These are phyloP conservation scores for Rhinolophus sinicus DNA, from an alignment of 2,113 vertebrate species.

Conservation along the genomic window DNA sequence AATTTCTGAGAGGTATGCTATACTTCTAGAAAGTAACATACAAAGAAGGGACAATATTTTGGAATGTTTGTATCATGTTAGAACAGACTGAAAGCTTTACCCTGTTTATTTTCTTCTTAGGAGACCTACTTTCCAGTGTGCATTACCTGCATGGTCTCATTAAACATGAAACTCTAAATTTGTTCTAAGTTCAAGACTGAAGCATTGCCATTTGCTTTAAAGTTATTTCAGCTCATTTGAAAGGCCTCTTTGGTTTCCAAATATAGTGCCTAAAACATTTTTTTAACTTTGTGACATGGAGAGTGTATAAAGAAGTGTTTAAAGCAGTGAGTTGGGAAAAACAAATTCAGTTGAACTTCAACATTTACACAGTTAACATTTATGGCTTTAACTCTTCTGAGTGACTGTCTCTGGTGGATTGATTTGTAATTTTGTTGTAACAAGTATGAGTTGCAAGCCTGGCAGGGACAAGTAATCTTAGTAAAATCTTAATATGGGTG, in stretches of 20 bases:
- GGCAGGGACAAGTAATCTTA: not conserved
- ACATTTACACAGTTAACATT: not conserved
- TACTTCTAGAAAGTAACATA: not conserved
- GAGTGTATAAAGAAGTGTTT: constrained; percentile 31
- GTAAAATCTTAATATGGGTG: not conserved
- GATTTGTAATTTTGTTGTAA: not conserved
- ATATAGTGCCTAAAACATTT: constrained; percentile 40
- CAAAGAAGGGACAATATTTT: not conserved
- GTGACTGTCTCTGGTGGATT: not conserved
- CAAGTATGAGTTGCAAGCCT: not conserved
- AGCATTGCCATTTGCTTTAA: constrained; percentile 61
- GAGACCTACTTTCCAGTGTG: constrained; percentile 54
- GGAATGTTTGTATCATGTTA: not conserved
- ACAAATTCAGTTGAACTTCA: constrained; percentile 43
- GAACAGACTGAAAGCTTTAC: not conserved
- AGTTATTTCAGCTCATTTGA: constrained; percentile 62
- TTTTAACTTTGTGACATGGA: constrained; percentile 47
- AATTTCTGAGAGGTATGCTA: constrained; percentile 2
- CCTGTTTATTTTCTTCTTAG: not conserved
- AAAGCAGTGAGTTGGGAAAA: constrained; percentile 7
- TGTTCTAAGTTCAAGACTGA: constrained; percentile 58
- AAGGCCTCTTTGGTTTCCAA: constrained; percentile 58
- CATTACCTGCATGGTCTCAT: constrained; percentile 46
- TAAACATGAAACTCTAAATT: constrained; percentile 60
- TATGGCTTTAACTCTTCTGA: not conserved